These are phyloP conservation scores for Sminthopsis crassicaudata DNA, from an alignment of 2,113 vertebrate genomes.

Conservation along the genomic window DNA sequence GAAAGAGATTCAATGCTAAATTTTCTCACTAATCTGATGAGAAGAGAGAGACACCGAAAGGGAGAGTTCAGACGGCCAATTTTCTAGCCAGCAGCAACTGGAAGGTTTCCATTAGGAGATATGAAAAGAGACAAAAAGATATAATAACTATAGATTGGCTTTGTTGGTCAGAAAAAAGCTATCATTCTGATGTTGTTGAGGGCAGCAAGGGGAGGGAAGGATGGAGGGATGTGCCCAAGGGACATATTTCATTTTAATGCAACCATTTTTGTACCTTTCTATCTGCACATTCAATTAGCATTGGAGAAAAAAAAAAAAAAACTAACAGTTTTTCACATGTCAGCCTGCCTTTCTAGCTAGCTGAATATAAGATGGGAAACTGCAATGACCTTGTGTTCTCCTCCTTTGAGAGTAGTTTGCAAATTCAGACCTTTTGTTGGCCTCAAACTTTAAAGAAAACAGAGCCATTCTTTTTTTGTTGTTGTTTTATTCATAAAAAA, in stretches of 20 bases:
- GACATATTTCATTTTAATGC: constrained; percentile 69
- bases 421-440: constrained; percentile 15
- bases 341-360: constrained; percentile 45
- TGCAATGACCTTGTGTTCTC: constrained; percentile 51
- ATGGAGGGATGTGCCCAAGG: constrained; percentile 43
- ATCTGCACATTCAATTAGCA: constrained; percentile 68
- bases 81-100: constrained; percentile 83
- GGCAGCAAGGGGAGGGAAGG: constrained; percentile 14
- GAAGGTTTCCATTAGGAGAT: constrained; percentile 78
- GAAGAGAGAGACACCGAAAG: constrained; percentile 76
- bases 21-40: constrained; percentile 83
- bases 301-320: constrained; percentile 74
- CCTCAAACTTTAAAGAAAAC: constrained; percentile 51
- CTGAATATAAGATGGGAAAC: constrained; percentile 63
- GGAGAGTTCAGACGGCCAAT: constrained; percentile 83
- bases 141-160: constrained; percentile 78
- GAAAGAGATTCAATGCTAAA: constrained; percentile 72
- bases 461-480: neutral
- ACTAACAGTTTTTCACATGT: constrained; percentile 58
- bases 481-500: constrained; percentile 7
- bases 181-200: constrained; percentile 41
- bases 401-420: constrained; percentile 25
- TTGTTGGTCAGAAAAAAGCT: constrained; percentile 69
- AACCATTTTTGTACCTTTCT: constrained; percentile 62
- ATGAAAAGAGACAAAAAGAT: constrained; percentile 82